Base-by-base conservation (phyloP, 2,888 invertebrate species). In the Amorpha juglandis region DNA sequence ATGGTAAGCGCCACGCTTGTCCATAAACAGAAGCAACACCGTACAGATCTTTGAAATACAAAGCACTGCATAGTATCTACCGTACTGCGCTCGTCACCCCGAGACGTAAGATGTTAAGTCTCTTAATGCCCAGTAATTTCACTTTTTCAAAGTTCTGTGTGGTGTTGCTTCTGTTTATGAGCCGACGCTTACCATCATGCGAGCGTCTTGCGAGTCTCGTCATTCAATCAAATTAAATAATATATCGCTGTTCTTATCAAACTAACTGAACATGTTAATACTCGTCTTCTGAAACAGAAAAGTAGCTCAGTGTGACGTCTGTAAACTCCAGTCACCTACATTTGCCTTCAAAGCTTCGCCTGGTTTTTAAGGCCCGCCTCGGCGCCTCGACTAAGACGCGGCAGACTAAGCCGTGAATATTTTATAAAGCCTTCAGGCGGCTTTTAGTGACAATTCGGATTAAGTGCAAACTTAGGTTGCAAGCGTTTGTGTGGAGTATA, bases 341-440 rank as follows among this genome's bases (percentile, higher is more conserved):
- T 86, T 72, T 68, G 48, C 38, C 67, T 45, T 78, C 76, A 83
- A 82, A 81, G 78, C 74, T 66, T 81, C 77, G 80, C 83, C 82
- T 71, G 82, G 77, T 79, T 84, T 74, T 78, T 78, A 76, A 80
- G 80, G 81, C 79, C 76, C 73, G 76, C 78, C 80, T 82, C 81
- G 77, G 80, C 79, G 79, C 83, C 83, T 75, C 81, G 35, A 19
- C 58, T 81, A 76, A 78, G 77, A 78, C 77, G 80, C 75, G 73
- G 76, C 80, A 82, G 83, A 78, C 81, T 73, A 70, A 70, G 69
- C 71, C 64, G 69, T 88, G 86, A 87, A 88, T 88, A 77, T 83
- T 87, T 86, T 75, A 88, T 87, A 77, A 62, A 63, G 67, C 71
- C 76, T 69, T 73, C 67, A 70, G 27, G 66, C 74, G 75, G 83